Percentiles rank a stretch among this genome's conserved stretches.
These are phyloP conservation scores for Spilogale gracilis DNA, from an alignment of 2,113 vertebrate species.

Conservation along the genomic window DNA sequence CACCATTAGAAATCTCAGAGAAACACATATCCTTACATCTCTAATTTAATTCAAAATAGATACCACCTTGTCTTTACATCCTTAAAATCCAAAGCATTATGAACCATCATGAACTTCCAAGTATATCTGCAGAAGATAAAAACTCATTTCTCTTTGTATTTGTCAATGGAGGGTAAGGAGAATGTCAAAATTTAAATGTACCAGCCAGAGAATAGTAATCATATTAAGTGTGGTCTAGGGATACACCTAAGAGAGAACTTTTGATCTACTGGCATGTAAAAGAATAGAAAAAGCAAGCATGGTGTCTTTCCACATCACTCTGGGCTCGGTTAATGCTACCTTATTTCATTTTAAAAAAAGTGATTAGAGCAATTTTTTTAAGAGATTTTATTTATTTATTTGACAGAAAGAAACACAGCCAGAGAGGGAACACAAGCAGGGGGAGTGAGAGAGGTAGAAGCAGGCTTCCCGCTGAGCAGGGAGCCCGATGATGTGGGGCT, in stretches of 20 bases:
- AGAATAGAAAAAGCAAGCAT: slow-evolving; percentile 6
- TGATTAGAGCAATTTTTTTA: not conserved
- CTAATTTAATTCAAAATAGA: not conserved
- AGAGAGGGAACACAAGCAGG: too few species aligned
- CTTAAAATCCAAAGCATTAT: not conserved
- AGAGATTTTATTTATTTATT: too few species aligned
- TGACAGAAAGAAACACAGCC: too few species aligned
- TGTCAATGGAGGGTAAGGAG: not conserved
- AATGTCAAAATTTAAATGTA: not conserved
- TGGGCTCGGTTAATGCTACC: not conserved
- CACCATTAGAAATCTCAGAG: not conserved
- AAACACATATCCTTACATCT: not conserved
- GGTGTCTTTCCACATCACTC: not conserved
- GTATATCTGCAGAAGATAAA: not conserved
- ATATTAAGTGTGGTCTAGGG: not conserved
- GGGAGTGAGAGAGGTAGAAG: too few species aligned
- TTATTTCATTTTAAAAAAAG: not conserved
- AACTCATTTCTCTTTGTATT: not conserved
- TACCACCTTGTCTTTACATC: not conserved
- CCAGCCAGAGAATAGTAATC: not conserved
- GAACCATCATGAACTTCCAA: not conserved
- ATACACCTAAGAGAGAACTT: not conserved
- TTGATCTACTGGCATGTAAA: not conserved
- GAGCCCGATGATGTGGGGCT: too few species aligned
- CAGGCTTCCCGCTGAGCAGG: too few species aligned